These are phyloP conservation scores for Caenorhabditis angaria DNA, from an alignment of 2,888 invertebrate species.

Conservation along the genomic window DNA sequence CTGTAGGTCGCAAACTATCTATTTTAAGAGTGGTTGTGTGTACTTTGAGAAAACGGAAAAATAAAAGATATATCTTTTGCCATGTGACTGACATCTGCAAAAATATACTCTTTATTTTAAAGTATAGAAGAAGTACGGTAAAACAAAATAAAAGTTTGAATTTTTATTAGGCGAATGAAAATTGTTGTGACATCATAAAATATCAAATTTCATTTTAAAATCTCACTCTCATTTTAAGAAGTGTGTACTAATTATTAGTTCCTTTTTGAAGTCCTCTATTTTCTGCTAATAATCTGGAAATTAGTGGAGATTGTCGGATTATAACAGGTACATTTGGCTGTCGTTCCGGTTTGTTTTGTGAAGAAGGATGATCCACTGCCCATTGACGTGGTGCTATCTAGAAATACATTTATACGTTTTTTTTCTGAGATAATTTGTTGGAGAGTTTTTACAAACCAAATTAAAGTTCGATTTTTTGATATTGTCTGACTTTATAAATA, in stretches of 20 bases:
- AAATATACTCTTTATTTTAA: no score
- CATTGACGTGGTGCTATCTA: neutral
- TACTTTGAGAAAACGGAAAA: no score
- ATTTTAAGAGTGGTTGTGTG: no score
- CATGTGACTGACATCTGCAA: no score
- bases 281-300: neutral
- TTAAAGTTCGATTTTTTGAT: no score
- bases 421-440: no score
- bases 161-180: no score
- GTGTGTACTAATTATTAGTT: neutral
- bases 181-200: neutral
- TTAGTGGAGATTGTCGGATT: neutral
- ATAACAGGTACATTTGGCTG: neutral
- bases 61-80: no score
- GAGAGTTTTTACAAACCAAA: no score
- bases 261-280: neutral
- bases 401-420: neutral
- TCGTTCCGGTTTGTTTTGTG: neutral
- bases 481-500: no score
- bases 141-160: neutral
- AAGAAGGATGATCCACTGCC: neutral
- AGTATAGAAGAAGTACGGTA: no score
- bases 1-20: no score
- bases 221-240: neutral
- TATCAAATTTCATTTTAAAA: neutral